Base-by-base conservation (phyloP, 2,113 vertebrate genomes). In the Colistium nudipinnis region DNA sequence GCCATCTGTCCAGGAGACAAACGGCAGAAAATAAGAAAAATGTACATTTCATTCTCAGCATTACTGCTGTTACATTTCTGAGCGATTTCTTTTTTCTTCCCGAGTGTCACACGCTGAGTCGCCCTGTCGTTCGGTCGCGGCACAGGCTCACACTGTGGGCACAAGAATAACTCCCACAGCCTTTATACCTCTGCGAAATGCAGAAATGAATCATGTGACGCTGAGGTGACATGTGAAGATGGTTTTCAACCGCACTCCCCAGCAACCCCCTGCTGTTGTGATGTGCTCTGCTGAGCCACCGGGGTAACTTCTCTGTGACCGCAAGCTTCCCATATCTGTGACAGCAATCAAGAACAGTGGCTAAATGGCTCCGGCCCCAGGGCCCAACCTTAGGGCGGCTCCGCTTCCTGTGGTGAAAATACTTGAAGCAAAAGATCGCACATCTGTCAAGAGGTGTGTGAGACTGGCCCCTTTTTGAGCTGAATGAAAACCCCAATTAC, bases 171-270 rank as follows among this genome's bases (percentile, higher is more conserved):
- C 89, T 80, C 59, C 8, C 11, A 60, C 0, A 31, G 24, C 81
- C 85, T 91, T 87, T 93, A 94, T 93, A 93, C 87, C 79, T 43
- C 65, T 0, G 28, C 19, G 24, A 67, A 89, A 90, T 55, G 87
- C 70, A 85, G 90, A 92, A 92, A 82, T 75, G 0, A 1, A 76
- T 48, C 90, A 90, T 35, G 78, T 93, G 92, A 90, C 70, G 8
- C 2, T 59, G 66, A 71, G 39, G 83, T 67, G 73, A 71, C 71
- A 70, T 61, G 67, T 72, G 30, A 28, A 51, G 54, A 43, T 0
- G 5, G n/a, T 39, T 90, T 92, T 85, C 69, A 85, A 90, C 86
- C 85, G n/a, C n/a, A n/a, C n/a, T n/a, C n/a, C n/a, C n/a, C n/a
- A n/a, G n/a, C n/a, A n/a, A 76, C 78, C 49, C 88, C 78, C 69